Conservation (phyloP, 2,888 invertebrate genomes). For the Melinaea marsaeus region DNA sequence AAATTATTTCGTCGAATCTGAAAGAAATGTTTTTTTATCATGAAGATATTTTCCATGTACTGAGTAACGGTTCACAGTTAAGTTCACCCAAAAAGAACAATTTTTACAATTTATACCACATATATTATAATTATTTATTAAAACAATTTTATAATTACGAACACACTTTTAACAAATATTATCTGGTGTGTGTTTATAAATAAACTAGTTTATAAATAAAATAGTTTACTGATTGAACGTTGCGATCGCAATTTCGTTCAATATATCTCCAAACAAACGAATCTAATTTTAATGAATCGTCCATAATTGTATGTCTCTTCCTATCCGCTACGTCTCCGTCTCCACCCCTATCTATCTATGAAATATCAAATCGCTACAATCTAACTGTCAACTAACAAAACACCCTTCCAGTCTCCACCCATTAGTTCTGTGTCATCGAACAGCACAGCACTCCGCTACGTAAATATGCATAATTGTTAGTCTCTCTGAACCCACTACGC, state of each 20-base stretch:
- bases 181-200: too few species aligned
- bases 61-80: too few species aligned
- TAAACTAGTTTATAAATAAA: too few species aligned
- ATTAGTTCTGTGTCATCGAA: conserved; percentile 59
- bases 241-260: not conserved
- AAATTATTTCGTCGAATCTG: too few species aligned
- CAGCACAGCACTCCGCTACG: conserved; percentile 53
- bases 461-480: conserved; percentile 65
- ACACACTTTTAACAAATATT: too few species aligned
- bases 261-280: not conserved
- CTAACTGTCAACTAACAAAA: conserved; percentile 34
- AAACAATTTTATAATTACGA: too few species aligned
- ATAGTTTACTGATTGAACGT: not conserved
- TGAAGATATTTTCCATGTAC: too few species aligned
- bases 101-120: too few species aligned
- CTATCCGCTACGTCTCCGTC: not conserved
- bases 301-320: not conserved
- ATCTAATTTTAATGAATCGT: not conserved
- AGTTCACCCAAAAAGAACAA: too few species aligned
- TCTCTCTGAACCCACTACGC: conserved; percentile 34
- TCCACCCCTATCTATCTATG: conserved; percentile 19
- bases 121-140: too few species aligned
- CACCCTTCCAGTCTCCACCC: conserved; percentile 49
- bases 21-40: too few species aligned
- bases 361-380: conserved; percentile 30